Evolutionary conservation across 2,113 vertebrate genomes (phyloP).

Genomic region (Salvelinus sp.): DNA sequence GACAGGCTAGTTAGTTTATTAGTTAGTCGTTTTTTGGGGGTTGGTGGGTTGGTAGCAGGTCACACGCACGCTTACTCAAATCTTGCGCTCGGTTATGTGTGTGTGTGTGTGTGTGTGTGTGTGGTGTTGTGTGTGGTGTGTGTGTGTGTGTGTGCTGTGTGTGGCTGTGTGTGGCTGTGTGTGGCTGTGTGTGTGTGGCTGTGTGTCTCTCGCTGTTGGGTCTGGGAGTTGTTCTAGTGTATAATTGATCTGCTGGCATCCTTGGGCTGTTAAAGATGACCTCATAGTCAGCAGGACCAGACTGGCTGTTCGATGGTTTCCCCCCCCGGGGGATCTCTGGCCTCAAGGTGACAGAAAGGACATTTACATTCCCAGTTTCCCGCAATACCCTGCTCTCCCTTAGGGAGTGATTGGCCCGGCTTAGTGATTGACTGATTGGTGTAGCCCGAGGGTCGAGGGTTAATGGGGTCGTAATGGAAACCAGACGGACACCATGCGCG

Average conservation of each 20-base stretch:
- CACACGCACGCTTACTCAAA: no score
- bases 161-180: constrained; percentile 1
- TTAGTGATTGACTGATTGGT: constrained; percentile 33
- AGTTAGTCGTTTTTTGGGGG: no score
- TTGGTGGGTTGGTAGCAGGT: no score
- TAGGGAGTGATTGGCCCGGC: constrained; percentile 19
- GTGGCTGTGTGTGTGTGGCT: constrained; percentile 5
- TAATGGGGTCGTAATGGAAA: background rate
- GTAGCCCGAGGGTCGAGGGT: background rate
- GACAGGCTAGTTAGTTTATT: no score
- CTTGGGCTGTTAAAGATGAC: no score
- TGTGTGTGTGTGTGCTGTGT: background rate
- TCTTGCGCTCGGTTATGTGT: no score
- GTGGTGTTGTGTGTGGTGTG: background rate
- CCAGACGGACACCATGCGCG: background rate
- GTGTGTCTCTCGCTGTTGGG: no score
- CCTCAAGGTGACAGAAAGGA: constrained; percentile 40
- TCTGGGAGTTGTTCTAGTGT: no score
- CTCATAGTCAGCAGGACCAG: constrained; percentile 7
- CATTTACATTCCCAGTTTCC: constrained; percentile 34
- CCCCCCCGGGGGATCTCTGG: constrained; percentile 35
- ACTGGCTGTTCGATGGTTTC: constrained; percentile 26
- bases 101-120: background rate
- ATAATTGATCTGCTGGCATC: no score
- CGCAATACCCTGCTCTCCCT: constrained; percentile 30